Base-by-base conservation (phyloP, 2,888 invertebrate genomes). In the Holacanthella duospinosa region DNA sequence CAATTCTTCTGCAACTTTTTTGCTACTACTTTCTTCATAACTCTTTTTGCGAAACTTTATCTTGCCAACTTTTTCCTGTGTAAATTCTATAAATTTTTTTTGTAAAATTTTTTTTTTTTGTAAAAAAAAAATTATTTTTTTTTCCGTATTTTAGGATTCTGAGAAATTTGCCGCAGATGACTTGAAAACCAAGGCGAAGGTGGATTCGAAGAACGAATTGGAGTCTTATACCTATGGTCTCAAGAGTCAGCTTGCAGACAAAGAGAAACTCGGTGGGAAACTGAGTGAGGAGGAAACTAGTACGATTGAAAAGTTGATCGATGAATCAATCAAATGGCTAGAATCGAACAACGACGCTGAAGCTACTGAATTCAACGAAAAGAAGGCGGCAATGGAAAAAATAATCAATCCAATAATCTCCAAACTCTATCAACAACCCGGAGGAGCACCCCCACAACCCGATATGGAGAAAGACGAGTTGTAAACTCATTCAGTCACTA, bases 151-250 rank as follows among this genome's bases (percentile, higher is more conserved):
- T 28, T 48, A 68, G 67, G 97, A 99, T 77, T 96, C 97, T 1
- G 99, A 99, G 80, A 93, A 92, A 79, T 99, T 96, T 80, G 94
- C 96, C 24, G 97, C 97, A 75, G 97, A 99, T 72, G 99, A 99
- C 80, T 95, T 95, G 82, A 93, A 93, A 79, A 81, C 93, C 70
- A 93, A 93, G 80, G 93, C 96, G 79, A 85, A 89, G 60, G 94
- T 97, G 2, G 97, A 97, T 77, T 87, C 96, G 2, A 86, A 94
- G 71, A 97, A 97, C 78, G 97, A 97, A 77, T 83, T 99, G 61
- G 97, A 99, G 79, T 91, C 92, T 64, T 96, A 95, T 75, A 93
- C 94, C 0, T 99, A 99, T 80, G 93, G 94, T 2, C 83, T 99
- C 66, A 99, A 97, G 82, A 97, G 94, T 79, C 96, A 96, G 79